These are phyloP conservation scores for Lumbricus terrestris DNA, from an alignment of 2,888 invertebrate species.

Conservation along the genomic window DNA sequence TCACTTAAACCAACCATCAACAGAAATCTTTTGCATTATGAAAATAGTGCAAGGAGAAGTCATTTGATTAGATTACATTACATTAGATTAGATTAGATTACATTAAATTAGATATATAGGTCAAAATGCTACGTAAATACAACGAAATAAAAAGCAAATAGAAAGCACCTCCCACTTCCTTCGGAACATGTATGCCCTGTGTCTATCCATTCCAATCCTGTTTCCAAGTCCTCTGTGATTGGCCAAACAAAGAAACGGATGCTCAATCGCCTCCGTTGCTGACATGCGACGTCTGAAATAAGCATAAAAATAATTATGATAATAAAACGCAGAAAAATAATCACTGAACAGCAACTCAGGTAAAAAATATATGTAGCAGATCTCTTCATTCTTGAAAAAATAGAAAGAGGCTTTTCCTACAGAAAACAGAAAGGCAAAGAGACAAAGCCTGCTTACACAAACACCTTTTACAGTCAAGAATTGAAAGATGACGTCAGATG, in stretches of 20 bases:
- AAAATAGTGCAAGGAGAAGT: too few relatives aligned
- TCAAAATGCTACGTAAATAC: not conserved
- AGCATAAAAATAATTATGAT: too few relatives aligned
- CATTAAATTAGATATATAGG: too few relatives aligned
- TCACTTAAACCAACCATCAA: too few relatives aligned
- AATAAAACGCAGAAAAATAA: too few relatives aligned
- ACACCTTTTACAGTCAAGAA: not conserved
- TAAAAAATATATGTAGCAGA: too few relatives aligned
- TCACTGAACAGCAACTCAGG: not conserved
- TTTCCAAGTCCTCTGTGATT: conserved; percentile 43
- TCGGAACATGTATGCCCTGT: conserved; percentile 44
- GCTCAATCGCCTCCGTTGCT: conserved; percentile 71
- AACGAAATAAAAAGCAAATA: too few relatives aligned
- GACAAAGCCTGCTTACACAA: not conserved
- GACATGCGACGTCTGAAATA: conserved; percentile 56
- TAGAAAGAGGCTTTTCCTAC: too few relatives aligned
- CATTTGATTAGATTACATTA: too few relatives aligned
- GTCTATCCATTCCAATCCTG: conserved; percentile 44
- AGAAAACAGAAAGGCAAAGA: not conserved
- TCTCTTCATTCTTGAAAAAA: too few relatives aligned
- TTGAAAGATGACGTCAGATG: not conserved
- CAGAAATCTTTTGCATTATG: too few relatives aligned
- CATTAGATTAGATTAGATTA: too few relatives aligned
- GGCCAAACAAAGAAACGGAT: conserved; percentile 74
- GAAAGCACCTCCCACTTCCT: conserved; percentile 40